Conservation (phyloP, 2,888 invertebrate species). For the Metalampra italica region DNA sequence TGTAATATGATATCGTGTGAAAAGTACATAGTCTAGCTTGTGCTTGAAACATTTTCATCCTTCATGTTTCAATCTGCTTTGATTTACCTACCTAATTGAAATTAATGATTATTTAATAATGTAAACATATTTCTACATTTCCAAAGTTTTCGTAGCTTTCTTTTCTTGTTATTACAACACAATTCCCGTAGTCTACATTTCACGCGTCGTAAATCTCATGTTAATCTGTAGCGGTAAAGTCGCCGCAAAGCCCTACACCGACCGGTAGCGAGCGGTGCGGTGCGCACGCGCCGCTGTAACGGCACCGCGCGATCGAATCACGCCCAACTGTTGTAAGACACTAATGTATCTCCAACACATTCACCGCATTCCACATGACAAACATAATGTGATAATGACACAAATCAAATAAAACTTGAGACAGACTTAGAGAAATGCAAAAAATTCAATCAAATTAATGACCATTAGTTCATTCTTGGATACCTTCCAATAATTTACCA, state of each 20-base stretch:
- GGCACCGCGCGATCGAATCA: conserved; percentile 10
- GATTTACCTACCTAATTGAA: too few species aligned
- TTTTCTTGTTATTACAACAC: not conserved
- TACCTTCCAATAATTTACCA: too few species aligned
- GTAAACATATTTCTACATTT: too few species aligned
- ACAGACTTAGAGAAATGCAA: too few species aligned
- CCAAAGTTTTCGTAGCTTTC: not conserved
- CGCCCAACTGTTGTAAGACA: conserved; percentile 8
- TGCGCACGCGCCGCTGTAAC: conserved; percentile 2
- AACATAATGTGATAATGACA: not conserved
- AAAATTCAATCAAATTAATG: too few species aligned
- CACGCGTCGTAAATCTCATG: not conserved
- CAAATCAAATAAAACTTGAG: not conserved
- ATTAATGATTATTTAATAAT: too few species aligned
- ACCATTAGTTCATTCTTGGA: too few species aligned
- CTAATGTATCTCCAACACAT: not conserved
- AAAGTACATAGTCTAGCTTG: too few species aligned
- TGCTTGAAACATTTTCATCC: too few species aligned
- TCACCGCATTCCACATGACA: not conserved
- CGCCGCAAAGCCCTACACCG: not conserved
- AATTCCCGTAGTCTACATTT: not conserved
- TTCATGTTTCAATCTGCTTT: too few species aligned
- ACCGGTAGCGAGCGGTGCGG: not conserved
- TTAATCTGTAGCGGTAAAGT: not conserved
- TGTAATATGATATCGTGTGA: too few species aligned